phyloP scores from a whole-genome alignment of 2,888 invertebrate genomes.

The Ormia ochracea region DNA sequence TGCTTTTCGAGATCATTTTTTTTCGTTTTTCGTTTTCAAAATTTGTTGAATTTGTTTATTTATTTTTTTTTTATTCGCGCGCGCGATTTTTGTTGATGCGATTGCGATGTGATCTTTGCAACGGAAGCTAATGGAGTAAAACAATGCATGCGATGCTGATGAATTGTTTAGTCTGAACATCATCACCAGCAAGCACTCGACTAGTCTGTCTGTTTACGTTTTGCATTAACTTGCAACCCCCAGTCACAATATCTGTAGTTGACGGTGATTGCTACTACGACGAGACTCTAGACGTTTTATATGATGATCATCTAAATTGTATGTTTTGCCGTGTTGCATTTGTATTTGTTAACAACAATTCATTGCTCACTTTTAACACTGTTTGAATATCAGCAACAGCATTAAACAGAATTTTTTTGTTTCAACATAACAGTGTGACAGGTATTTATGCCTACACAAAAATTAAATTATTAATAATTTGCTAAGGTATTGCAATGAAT shows the following conservation, averaged over 20 bases:
- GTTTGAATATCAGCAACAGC: constrained; percentile 12
- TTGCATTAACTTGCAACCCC: constrained; percentile 41
- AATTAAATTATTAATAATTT: too few relatives aligned
- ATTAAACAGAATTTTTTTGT: not conserved
- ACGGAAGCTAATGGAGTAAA: constrained; percentile 64
- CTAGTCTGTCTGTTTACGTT: constrained; percentile 7
- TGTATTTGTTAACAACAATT: constrained; percentile 37
- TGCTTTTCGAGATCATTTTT: not conserved
- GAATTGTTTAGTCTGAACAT: constrained; percentile 47
- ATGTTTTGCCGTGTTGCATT: not conserved
- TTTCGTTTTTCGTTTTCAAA: not conserved
- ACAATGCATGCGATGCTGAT: constrained; percentile 55
- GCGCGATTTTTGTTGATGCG: constrained; percentile 30
- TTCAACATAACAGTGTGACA: constrained; percentile 9
- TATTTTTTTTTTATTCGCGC: constrained; percentile 11
- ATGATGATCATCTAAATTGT: constrained; percentile 28
- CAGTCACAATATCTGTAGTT: constrained; percentile 20
- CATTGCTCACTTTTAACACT: constrained; percentile 41
- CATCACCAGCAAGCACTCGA: not conserved
- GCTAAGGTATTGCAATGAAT: too few relatives aligned
- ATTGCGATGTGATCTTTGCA: constrained; percentile 63
- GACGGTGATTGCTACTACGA: not conserved
- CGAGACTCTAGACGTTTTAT: not conserved
- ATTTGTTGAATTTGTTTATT: not conserved
- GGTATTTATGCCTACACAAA: not conserved